phyloP scores from a whole-genome alignment of 2,888 invertebrate species.

The Amphipyra tragopoginis region DNA sequence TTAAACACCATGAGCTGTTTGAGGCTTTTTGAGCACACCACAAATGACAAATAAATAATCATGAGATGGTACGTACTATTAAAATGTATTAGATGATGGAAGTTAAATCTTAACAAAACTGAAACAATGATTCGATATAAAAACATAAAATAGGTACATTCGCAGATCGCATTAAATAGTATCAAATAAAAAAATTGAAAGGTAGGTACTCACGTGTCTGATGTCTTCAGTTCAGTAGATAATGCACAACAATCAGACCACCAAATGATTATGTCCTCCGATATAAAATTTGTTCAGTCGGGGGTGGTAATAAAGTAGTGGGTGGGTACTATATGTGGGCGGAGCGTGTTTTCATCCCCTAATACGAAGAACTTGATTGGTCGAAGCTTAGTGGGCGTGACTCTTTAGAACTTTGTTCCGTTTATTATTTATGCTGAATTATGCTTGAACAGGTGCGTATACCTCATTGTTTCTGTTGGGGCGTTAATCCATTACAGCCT shows the following conservation, averaged over 20 bases:
- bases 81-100: no score
- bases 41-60: no score
- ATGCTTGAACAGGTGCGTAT: conserved; percentile 53
- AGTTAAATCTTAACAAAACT: no score
- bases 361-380: conserved; percentile 66
- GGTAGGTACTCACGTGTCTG: conserved; percentile 32
- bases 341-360: conserved; percentile 69
- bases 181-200: neutral
- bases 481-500: neutral
- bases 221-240: conserved; percentile 35
- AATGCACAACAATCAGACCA: conserved; percentile 56
- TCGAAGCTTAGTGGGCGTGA: conserved; percentile 64
- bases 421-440: conserved; percentile 68
- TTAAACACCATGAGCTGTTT: no score
- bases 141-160: neutral
- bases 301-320: conserved; percentile 64
- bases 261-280: conserved; percentile 63
- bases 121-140: no score
- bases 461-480: conserved; percentile 32
- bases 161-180: neutral
- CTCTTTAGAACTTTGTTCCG: conserved; percentile 35
- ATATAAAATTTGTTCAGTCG: conserved; percentile 49
- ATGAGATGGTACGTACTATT: no score
- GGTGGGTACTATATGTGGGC: conserved; percentile 65
- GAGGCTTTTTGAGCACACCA: no score